These are phyloP conservation scores for Ceratitis capitata DNA, from an alignment of 1,140 invertebrate genomes.

Conservation along the genomic window DNA sequence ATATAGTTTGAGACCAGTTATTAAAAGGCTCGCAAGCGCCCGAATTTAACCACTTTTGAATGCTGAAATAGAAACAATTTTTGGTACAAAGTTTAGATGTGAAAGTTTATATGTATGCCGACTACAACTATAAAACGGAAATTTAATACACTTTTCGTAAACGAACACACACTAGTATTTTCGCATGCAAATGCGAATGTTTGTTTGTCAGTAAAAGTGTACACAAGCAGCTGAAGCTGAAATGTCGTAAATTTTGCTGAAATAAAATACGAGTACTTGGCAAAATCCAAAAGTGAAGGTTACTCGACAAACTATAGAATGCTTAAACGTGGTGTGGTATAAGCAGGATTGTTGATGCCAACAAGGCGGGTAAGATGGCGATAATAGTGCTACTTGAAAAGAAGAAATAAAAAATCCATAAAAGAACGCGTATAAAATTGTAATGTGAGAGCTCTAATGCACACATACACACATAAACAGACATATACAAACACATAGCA, in stretches of 20 bases:
- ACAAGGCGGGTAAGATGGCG: not conserved
- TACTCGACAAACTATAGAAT: not conserved
- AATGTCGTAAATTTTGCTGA: not conserved
- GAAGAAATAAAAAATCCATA: not conserved
- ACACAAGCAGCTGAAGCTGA: not conserved
- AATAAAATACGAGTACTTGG: not conserved
- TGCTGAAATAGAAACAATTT: not conserved
- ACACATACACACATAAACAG: not conserved
- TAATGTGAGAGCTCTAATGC: not conserved
- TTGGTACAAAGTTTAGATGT: not conserved
- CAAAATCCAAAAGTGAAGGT: not conserved
- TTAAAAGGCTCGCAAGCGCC: not conserved
- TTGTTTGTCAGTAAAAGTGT: too few relatives aligned
- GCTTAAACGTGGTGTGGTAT: not conserved
- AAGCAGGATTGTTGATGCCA: not conserved
- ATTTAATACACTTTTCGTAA: not conserved
- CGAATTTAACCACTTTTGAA: not conserved
- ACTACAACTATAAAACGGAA: not conserved
- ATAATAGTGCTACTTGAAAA: conserved; percentile 11
- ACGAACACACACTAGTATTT: too few relatives aligned
- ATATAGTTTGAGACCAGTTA: not conserved
- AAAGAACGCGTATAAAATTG: conserved; percentile 4
- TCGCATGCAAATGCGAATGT: too few relatives aligned
- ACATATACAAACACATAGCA: not conserved
- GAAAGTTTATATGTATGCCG: not conserved